Percentiles rank a stretch among this genome's conserved stretches.
Evolutionary conservation across 2,113 vertebrate species (phyloP).

Genomic region (Hemibagrus wyckioides): DNA sequence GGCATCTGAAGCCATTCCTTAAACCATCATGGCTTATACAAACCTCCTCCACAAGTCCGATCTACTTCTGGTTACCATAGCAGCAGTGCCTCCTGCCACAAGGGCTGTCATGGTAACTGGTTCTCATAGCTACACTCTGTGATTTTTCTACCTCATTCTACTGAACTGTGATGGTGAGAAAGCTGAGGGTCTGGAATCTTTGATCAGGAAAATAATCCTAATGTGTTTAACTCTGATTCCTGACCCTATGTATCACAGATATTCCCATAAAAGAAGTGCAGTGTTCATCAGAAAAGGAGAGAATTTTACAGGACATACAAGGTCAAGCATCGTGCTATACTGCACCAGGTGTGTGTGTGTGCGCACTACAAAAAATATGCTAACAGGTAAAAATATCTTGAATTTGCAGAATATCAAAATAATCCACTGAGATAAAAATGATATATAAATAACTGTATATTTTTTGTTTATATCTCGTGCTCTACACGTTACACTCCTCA

Average conservation of each 20-base stretch:
- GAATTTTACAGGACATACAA: neutral
- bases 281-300: neutral
- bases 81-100: slow-evolving; percentile 11
- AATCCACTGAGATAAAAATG: no score
- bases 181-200: neutral
- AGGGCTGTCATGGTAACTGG: slow-evolving; percentile 38
- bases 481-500: no score
- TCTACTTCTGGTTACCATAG: slow-evolving; percentile 35
- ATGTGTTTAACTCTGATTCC: neutral
- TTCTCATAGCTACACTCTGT: slow-evolving; percentile 9
- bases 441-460: no score
- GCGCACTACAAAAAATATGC: no score
- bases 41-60: neutral
- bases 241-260: neutral
- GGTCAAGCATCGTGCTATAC: neutral
- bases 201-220: neutral
- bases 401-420: no score
- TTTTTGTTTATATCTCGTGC: no score
- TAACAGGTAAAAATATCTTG: no score
- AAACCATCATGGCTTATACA: neutral
- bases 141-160: neutral
- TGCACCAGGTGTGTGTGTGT: neutral
- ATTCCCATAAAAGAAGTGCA: neutral
- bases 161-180: neutral
- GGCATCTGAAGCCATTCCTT: neutral